phyloP scores from a whole-genome alignment of 1,140 invertebrate species.

The Portunus trituberculatus region DNA sequence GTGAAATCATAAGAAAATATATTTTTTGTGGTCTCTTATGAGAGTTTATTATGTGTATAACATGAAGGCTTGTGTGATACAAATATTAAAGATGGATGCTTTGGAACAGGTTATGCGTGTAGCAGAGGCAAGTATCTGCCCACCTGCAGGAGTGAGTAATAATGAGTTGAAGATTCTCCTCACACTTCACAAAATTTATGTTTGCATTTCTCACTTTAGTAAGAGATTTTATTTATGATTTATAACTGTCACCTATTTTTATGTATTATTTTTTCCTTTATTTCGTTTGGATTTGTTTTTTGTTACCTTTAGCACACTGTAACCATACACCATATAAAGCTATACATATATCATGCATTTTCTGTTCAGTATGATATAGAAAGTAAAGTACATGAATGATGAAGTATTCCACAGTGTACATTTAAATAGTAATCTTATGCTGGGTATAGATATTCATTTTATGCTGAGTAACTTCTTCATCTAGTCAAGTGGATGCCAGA shows the following conservation, averaged over 20 bases:
- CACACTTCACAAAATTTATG: background rate
- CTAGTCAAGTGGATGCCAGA: background rate
- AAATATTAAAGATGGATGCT: background rate
- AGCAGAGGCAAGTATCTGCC: conserved; percentile 44
- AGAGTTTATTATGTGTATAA: background rate
- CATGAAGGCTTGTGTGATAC: background rate
- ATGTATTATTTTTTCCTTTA: background rate
- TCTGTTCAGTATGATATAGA: background rate
- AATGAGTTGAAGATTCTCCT: conserved; percentile 29
- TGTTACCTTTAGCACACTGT: background rate
- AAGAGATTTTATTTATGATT: background rate
- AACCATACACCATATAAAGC: background rate
- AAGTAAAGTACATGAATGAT: background rate
- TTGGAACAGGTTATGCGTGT: conserved; percentile 39
- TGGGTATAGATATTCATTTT: too few relatives aligned
- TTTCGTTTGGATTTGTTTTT: background rate
- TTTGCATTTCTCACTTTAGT: background rate
- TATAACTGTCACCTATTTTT: background rate
- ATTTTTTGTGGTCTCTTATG: background rate
- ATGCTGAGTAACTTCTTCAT: too few relatives aligned
- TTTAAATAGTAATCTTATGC: background rate
- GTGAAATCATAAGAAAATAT: background rate
- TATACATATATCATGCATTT: background rate
- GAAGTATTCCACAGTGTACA: background rate
- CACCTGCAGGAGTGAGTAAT: conserved; percentile 46